Evolutionary conservation across 1,140 invertebrate genomes (phyloP).

Genomic region (Zaprionus davidi): DNA sequence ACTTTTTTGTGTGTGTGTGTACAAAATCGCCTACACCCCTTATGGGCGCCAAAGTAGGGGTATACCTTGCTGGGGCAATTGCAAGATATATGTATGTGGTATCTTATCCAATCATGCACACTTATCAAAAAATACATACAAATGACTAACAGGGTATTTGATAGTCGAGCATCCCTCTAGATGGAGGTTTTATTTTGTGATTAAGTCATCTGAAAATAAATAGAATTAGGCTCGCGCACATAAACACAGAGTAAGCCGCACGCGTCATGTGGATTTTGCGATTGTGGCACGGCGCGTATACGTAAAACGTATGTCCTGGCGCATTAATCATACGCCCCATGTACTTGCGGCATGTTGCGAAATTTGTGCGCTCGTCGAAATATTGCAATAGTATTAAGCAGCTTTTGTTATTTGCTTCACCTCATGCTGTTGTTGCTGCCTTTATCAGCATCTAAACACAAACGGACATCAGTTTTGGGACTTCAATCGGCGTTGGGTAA

Average conservation of each 20-base stretch:
- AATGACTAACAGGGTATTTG: not conserved
- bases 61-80: not conserved
- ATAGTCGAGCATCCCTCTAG: not conserved
- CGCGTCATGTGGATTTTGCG: constrained; percentile 34
- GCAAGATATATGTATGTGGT: too few relatives aligned
- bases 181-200: constrained; percentile 1
- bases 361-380: constrained; percentile 7
- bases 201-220: constrained; percentile 50
- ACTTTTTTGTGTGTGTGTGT: not conserved
- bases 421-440: not conserved
- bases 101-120: too few relatives aligned
- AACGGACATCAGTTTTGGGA: not conserved
- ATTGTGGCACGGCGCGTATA: constrained; percentile 47
- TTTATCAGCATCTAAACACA: not conserved
- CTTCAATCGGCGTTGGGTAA: not conserved
- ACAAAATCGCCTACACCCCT: not conserved
- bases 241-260: constrained; percentile 24
- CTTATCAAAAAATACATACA: not conserved
- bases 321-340: constrained; percentile 67
- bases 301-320: constrained; percentile 44
- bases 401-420: constrained; percentile 10
- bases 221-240: constrained; percentile 17
- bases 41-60: not conserved
- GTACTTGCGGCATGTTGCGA: constrained; percentile 5
- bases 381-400: constrained; percentile 29